A percentile compares a stretch with the other conserved stretches of the same genome.
phyloP scores from a whole-genome alignment of 1,140 invertebrate species.

The Drosophila ohnishii region DNA sequence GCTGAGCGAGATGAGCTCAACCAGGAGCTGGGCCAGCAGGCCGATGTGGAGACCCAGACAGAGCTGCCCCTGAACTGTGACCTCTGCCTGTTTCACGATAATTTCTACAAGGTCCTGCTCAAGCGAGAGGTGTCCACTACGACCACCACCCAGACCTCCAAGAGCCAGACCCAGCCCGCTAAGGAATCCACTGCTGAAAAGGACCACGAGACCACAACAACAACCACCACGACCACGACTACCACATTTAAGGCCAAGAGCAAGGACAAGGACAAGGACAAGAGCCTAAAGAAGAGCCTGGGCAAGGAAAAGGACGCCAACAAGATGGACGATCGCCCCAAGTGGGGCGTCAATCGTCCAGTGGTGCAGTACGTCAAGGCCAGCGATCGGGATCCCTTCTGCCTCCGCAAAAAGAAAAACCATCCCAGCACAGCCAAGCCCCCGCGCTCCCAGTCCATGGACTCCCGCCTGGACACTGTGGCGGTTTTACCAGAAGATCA shows the following conservation, averaged over 20 bases:
- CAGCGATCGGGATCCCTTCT: slow-evolving; percentile 88
- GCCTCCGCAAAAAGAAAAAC: slow-evolving; percentile 78
- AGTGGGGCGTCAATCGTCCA: slow-evolving; percentile 87
- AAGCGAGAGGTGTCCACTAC: slow-evolving; percentile 80
- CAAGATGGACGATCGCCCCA: slow-evolving; percentile 84
- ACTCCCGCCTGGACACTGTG: slow-evolving; percentile 68
- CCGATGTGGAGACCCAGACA: slow-evolving; percentile 78
- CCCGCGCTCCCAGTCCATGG: slow-evolving; percentile 72
- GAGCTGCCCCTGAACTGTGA: slow-evolving; percentile 78
- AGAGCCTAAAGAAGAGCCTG: slow-evolving; percentile 49
- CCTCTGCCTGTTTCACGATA: slow-evolving; percentile 77
- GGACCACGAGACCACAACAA: slow-evolving; percentile 79
- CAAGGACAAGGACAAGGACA: slow-evolving; percentile 77
- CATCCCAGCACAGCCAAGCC: slow-evolving; percentile 53
- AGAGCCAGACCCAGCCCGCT: slow-evolving; percentile 62
- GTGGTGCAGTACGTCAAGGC: slow-evolving; percentile 88
- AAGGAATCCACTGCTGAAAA: slow-evolving; percentile 65
- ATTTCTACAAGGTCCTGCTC: slow-evolving; percentile 79
- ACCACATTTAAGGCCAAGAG: slow-evolving; percentile 80
- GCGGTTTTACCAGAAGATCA: slow-evolving; percentile 52
- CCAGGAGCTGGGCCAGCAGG: slow-evolving; percentile 14
- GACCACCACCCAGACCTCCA: slow-evolving; percentile 79
- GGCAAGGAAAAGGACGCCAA: slow-evolving; percentile 68
- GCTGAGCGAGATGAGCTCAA: not conserved
- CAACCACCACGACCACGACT: slow-evolving; percentile 80